These are phyloP conservation scores for Gadus chalcogrammus DNA, from an alignment of 2,113 vertebrate genomes.

Conservation along the genomic window DNA sequence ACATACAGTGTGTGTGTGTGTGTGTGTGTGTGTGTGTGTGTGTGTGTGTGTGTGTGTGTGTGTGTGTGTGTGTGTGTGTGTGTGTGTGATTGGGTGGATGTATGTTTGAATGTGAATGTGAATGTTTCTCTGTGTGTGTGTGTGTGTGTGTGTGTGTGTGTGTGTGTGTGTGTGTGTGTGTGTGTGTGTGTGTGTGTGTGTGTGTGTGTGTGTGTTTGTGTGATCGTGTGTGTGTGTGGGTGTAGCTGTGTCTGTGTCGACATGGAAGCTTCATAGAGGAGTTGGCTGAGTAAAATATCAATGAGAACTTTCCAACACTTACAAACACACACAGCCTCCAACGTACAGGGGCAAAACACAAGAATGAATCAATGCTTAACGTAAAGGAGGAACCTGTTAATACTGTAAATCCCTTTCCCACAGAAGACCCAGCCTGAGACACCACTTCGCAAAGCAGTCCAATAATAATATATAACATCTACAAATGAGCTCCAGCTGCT, in stretches of 20 bases:
- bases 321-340: too few relatives aligned
- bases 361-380: too few relatives aligned
- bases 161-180: background rate
- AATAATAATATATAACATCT: too few relatives aligned
- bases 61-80: slow-evolving; percentile 2
- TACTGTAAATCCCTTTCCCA: too few relatives aligned
- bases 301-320: too few relatives aligned
- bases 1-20: background rate
- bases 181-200: background rate
- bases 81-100: background rate
- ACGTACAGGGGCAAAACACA: too few relatives aligned
- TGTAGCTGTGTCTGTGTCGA: background rate
- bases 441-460: too few relatives aligned
- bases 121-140: background rate
- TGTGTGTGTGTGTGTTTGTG: slow-evolving; percentile 5
- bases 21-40: background rate
- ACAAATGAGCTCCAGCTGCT: too few relatives aligned
- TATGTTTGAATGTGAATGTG: too few relatives aligned
- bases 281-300: too few relatives aligned
- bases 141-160: background rate
- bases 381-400: too few relatives aligned
- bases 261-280: slow-evolving; percentile 5
- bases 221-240: background rate
- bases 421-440: too few relatives aligned
- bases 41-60: slow-evolving; percentile 1